Base-by-base conservation (phyloP, 2,888 invertebrate species). In the Drosophila anomelani region DNA sequence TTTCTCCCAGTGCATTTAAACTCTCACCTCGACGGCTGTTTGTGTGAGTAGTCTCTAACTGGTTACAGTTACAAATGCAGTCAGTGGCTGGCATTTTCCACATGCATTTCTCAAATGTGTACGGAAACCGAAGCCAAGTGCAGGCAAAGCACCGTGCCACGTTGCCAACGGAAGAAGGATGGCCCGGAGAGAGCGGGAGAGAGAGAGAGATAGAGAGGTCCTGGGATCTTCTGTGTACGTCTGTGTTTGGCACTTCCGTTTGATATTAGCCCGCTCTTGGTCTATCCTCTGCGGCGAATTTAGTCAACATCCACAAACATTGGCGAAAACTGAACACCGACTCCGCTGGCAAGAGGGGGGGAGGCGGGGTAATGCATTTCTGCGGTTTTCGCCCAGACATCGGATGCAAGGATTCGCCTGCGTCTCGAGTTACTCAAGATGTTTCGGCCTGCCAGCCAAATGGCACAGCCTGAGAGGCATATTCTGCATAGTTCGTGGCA, bases 61-160 rank as follows among this genome's bases (percentile, higher is more conserved):
- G 70, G 70, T 64, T 64, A 62, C 71, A 78, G 79, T 75, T 76
- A 75, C 79, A 79, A 84, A 79, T 81, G 87, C 85, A 84, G 89
- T 70, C 58, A 51, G 36, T 66, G 75, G 54, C 73, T 77, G 73
- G 66, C 89, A 85, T 85, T 85, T 88, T 85, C 86, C 85, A 85
- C 89, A 85, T 88, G 77, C 89, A 85, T 88, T 89, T 89, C 89
- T 83, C 89, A 89, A 83, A 85, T 76, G 77, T 81, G 68, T 81
- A 63, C 85, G 88, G 88, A 89, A 85, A 78, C 85, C 83, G 76
- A 75, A 71, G 82, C 89, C 88, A 87, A 85, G 76, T 75, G 83
- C 87, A 86, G 67, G 69, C 61, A 53, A 53, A 53, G 51, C 51
- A 23, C 34, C 46, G 70, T 57, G 57, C 55, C 41, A 55, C 38